Base-by-base conservation (phyloP, 37 sponge, comb jelly and placozoan species). In the Oscarella lobularis region DNA sequence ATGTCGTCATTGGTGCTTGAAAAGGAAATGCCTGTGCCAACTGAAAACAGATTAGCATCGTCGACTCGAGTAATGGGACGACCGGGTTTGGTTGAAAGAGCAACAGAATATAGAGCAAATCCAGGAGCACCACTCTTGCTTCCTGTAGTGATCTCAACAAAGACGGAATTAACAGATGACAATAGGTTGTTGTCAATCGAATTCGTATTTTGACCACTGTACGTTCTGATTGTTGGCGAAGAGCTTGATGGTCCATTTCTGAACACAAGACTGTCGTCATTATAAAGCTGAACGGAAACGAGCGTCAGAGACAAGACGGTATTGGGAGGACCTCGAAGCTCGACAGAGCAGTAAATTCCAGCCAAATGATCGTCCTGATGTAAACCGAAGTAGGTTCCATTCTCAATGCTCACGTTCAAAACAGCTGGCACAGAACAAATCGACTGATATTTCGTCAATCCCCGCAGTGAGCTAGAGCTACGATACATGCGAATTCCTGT, bases 81-180 rank as follows among this genome's bases (percentile, higher is more conserved):
- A 27, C 9, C 60, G 20, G 60, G 60, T 27, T 9, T 20, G 20
- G 60, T 27, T 20, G 60, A 48, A 20, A 48, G 60, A 48, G 60
- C 60, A 27, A 27, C 60, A 27, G 20, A 9, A 20, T 48, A 20
- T 48, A 48, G 20, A 48, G 14, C 20, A 48, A 48, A 48, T 20
- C 60, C 60, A 48, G 60, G 60, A 48, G 60, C 60, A 48, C 60
- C 60, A 48, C 14, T 48, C 60, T 48, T 48, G 9, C 60, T 20
- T 48, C 60, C 60, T 27, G 60, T 48, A 27, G 14, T 48, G 60
- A 48, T 20, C 20, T 48, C 60, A 27, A 48, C 60, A 48, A 48
- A 48, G 20, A 48, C 20, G 20, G 20, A 9, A 48, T 48, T 48
- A 27, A 9, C 60, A 48, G 60, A 48, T 27, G 60, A 48, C 9